These are phyloP conservation scores for Drosophila punjabiensis DNA, from an alignment of 1,140 invertebrate species.

Conservation along the genomic window DNA sequence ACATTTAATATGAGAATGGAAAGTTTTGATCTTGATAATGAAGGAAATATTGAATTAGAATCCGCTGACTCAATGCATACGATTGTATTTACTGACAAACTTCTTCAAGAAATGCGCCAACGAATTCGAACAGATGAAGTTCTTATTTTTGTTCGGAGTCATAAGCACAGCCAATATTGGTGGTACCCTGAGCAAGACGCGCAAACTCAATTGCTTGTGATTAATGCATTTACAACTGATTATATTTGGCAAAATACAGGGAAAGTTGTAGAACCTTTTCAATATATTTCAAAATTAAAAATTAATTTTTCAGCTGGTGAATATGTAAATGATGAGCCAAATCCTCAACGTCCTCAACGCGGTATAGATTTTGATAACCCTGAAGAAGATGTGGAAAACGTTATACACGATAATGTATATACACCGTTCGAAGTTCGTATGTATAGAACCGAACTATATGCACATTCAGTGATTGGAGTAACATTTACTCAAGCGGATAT, in stretches of 20 bases:
- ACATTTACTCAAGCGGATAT: slow-evolving; percentile 42
- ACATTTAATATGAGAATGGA: slow-evolving; percentile 47
- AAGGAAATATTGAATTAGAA: slow-evolving; percentile 28
- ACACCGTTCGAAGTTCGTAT: slow-evolving; percentile 36
- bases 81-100: slow-evolving; percentile 26
- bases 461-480: slow-evolving; percentile 33
- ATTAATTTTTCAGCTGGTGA: slow-evolving; percentile 28
- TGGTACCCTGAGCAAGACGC: slow-evolving; percentile 55
- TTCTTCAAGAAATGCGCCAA: slow-evolving; percentile 39
- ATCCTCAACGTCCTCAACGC: background rate
- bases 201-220: slow-evolving; percentile 38
- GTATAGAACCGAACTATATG: slow-evolving; percentile 49
- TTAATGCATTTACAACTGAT: slow-evolving; percentile 38
- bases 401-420: slow-evolving; percentile 45
- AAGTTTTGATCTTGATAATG: slow-evolving; percentile 46
- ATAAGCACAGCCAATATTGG: slow-evolving; percentile 48
- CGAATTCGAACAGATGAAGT: slow-evolving; percentile 31
- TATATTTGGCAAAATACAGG: slow-evolving; percentile 23
- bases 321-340: background rate
- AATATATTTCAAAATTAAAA: slow-evolving; percentile 40
- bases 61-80: slow-evolving; percentile 49
- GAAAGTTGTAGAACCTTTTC: slow-evolving; percentile 33
- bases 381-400: slow-evolving; percentile 40
- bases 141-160: slow-evolving; percentile 43
- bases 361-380: slow-evolving; percentile 36